These are phyloP conservation scores for Forbesichthys agassizii DNA, from an alignment of 2,113 vertebrate genomes.

Conservation along the genomic window DNA sequence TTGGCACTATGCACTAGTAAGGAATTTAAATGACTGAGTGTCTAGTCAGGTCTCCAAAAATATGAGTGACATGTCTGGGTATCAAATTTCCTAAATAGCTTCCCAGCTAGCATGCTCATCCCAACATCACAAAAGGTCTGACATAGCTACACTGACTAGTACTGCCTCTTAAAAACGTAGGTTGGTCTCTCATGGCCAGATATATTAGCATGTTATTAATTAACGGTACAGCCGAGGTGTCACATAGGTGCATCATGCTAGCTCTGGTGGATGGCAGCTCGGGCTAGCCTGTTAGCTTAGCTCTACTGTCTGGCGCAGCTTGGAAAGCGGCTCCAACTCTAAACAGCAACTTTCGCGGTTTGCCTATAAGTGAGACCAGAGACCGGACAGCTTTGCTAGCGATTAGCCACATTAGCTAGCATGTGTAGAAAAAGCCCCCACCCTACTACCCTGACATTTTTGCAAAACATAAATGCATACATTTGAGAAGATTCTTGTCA, in stretches of 20 bases:
- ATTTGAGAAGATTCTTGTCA: constrained; percentile 12
- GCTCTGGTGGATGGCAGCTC: constrained; percentile 30
- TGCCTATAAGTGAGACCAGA: constrained; percentile 39
- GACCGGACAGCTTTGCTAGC: constrained; percentile 39
- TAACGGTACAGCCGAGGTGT: constrained; percentile 34
- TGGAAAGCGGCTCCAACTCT: constrained; percentile 55
- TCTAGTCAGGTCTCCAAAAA: constrained; percentile 2
- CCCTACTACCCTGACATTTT: constrained; percentile 25
- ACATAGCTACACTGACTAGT: constrained; percentile 9
- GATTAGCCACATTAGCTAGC: constrained; percentile 39
- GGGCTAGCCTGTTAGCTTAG: constrained; percentile 53
- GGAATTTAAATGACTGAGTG: constrained; percentile 3
- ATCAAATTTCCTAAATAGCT: constrained; percentile 6
- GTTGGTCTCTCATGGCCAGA: neutral
- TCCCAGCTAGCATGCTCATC: constrained; percentile 36
- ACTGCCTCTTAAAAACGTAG: neutral
- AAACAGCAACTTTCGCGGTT: constrained; percentile 42
- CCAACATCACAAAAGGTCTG: constrained; percentile 18
- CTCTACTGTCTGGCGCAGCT: constrained; percentile 60
- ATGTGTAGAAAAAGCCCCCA: constrained; percentile 18
- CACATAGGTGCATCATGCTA: constrained; percentile 1
- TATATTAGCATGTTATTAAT: neutral
- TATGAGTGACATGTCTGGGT: constrained; percentile 20
- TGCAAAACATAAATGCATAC: constrained; percentile 1
- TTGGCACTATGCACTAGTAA: neutral